Conservation (phyloP, 2,797 vertebrate genomes). For the Thunnus albacares region DNA sequence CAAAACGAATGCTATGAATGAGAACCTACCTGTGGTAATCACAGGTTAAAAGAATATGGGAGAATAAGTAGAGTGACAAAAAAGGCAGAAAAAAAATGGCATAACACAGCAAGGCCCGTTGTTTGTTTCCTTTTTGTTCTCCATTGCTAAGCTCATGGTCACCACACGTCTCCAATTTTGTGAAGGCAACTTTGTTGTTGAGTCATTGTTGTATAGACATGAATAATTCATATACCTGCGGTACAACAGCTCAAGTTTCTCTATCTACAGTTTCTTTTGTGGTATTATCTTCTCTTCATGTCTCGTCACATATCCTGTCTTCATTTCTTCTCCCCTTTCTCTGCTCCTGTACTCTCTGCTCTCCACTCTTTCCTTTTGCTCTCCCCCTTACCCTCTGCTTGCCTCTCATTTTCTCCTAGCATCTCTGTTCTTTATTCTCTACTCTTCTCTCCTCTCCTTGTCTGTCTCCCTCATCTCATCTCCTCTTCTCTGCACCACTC, state of each 20-base stretch:
- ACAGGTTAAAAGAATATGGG: no score
- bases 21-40: no score
- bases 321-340: slow-evolving; percentile 20
- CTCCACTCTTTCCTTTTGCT: slow-evolving; percentile 20
- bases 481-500: slow-evolving; percentile 23
- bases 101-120: slow-evolving; percentile 2
- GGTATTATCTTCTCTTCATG: slow-evolving; percentile 48
- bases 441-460: slow-evolving; percentile 30
- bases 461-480: slow-evolving; percentile 22
- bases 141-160: slow-evolving; percentile 42
- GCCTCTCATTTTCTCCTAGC: slow-evolving; percentile 31
- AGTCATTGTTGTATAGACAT: slow-evolving; percentile 50
- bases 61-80: no score
- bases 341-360: slow-evolving; percentile 16
- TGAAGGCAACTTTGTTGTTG: slow-evolving; percentile 54
- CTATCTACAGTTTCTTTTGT: slow-evolving; percentile 46
- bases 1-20: no score
- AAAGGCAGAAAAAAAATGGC: no score
- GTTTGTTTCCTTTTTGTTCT: slow-evolving; percentile 18
- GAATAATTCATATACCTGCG: slow-evolving; percentile 60
- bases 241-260: slow-evolving; percentile 44
- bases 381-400: slow-evolving; percentile 12
- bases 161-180: slow-evolving; percentile 21
- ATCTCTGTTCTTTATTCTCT: slow-evolving; percentile 41
- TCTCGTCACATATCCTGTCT: slow-evolving; percentile 48